Percentiles rank a stretch among this genome's conserved stretches.
These are phyloP conservation scores for Pantherophis guttatus DNA, from an alignment of 2,113 vertebrate genomes.

Conservation along the genomic window DNA sequence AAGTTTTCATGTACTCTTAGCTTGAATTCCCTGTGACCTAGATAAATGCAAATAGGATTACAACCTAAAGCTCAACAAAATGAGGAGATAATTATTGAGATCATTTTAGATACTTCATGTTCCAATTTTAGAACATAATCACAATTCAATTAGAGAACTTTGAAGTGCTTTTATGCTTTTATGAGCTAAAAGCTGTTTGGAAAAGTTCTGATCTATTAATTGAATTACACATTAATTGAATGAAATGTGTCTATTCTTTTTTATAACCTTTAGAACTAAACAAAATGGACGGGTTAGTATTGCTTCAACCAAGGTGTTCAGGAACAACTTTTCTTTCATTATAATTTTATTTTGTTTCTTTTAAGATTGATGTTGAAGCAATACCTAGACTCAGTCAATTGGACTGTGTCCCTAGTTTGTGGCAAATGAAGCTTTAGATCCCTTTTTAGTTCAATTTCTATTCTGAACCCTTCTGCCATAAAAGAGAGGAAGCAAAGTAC, in stretches of 20 bases:
- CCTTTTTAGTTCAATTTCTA: background rate
- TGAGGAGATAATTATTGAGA: background rate
- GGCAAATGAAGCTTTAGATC: background rate
- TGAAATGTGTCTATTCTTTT: constrained; percentile 52
- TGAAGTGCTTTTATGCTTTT: constrained; percentile 70
- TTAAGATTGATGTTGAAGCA: background rate
- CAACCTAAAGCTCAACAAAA: background rate
- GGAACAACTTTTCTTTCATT: background rate
- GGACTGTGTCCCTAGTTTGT: background rate
- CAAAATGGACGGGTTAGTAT: constrained; percentile 29
- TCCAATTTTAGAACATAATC: constrained; percentile 30
- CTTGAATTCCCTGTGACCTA: background rate
- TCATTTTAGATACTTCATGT: background rate
- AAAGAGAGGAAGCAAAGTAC: background rate
- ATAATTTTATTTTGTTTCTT: background rate
- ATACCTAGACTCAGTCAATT: background rate
- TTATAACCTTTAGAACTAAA: constrained; percentile 37
- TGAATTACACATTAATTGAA: constrained; percentile 51
- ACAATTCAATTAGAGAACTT: constrained; percentile 62
- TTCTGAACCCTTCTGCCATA: background rate
- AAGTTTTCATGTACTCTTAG: background rate
- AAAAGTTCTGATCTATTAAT: constrained; percentile 53
- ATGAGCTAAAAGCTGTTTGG: constrained; percentile 61
- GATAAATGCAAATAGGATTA: background rate
- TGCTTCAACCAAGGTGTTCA: constrained; percentile 27